Base-by-base conservation (phyloP, 2,888 invertebrate genomes). In the Drosophila mulleri region DNA sequence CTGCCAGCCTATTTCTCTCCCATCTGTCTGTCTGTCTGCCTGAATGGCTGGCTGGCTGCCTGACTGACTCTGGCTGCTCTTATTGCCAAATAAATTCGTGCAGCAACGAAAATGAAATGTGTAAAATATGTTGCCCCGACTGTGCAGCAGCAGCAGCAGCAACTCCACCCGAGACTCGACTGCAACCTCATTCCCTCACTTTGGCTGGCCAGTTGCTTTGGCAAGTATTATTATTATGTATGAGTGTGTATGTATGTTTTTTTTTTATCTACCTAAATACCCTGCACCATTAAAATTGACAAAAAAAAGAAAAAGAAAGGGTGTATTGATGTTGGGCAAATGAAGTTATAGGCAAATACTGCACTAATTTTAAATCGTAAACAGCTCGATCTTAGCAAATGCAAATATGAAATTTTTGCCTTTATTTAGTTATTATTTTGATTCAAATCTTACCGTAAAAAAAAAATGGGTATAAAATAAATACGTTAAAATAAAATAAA, bases 71-170 rank as follows among this genome's bases (percentile, higher is more conserved):
- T 32, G 61, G 69, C 64, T 83, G 78, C 88, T 84, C 83, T 90
- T 86, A 90, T 89, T 89, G 90, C 90, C 86, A 89, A 86, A 86
- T 86, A 86, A 86, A 86, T 86, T 90, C 85, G 82, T 90, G 82
- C 90, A 90, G 80, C 88, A 80, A 78, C 73, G 85, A 80, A 88
- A 90, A 86, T 90, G 90, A 86, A 86, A 86, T 86, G 90, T 89
- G 86, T 85, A 88, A 90, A 85, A 86, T 89, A 90, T 89, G 90
- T 89, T 82, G 85, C 72, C 63, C 70, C 76, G 60, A 72, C 67
- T 71, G 58, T 70, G 66, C 44, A 35, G 58, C 57, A 52, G 9
- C 37, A 37, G 58, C 57, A 53, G 60, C 60, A 32, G 35, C 53
- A 58, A 45, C 67, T 70, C 23, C 70, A 32, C 47, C 67, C 42